A percentile compares a stretch with the other conserved stretches of the same genome.
phyloP scores from a whole-genome alignment of 2,888 invertebrate species.

The Dynastes hyllus region DNA sequence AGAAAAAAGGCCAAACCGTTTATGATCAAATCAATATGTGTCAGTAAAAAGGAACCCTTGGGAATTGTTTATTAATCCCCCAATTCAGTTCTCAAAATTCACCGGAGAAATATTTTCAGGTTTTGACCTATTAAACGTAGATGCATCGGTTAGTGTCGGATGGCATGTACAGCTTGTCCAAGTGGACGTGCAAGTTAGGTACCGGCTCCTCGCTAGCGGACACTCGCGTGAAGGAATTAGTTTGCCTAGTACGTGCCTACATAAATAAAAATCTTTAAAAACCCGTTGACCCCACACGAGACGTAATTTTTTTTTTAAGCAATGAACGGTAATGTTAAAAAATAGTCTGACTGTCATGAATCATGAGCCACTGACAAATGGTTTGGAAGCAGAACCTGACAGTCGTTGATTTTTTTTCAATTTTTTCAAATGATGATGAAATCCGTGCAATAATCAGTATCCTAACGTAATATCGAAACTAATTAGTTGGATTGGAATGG shows the following conservation, averaged over 20 bases:
- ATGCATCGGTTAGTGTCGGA: slow-evolving; percentile 2
- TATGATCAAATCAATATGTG: slow-evolving; percentile 14
- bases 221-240: slow-evolving; percentile 30
- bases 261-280: slow-evolving; percentile 19
- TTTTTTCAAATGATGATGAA: neutral
- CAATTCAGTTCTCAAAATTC: slow-evolving; percentile 12
- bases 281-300: slow-evolving; percentile 16
- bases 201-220: slow-evolving; percentile 15
- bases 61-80: neutral
- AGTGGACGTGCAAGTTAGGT: slow-evolving; percentile 7
- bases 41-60: too few relatives aligned
- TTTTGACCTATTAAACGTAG: slow-evolving; percentile 32
- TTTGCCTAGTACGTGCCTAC: slow-evolving; percentile 18
- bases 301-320: slow-evolving; percentile 23
- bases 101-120: slow-evolving; percentile 26
- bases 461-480: too few relatives aligned
- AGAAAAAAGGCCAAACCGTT: too few relatives aligned
- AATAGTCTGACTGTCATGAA: neutral
- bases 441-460: too few relatives aligned
- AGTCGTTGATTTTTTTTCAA: neutral
- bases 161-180: slow-evolving; percentile 17
- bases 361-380: neutral
- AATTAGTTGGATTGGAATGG: too few relatives aligned
- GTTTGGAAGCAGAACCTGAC: neutral
- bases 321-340: slow-evolving; percentile 9